Base-by-base conservation (phyloP, 2,888 invertebrate species). In the Aspidapion aeneum region DNA sequence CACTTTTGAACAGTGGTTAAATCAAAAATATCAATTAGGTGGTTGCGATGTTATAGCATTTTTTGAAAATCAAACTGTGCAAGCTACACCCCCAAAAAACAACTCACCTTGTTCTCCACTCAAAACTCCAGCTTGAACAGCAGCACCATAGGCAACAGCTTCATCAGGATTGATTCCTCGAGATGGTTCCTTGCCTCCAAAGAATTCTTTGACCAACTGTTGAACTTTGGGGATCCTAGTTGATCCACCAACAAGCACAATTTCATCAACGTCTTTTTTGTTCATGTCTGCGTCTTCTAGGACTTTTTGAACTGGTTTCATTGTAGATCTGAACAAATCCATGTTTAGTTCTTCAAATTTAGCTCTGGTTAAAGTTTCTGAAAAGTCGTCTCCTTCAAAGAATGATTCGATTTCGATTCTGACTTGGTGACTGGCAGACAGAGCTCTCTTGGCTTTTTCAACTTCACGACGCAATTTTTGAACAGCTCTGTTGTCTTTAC, bases 171-270 rank as follows among this genome's bases (percentile, higher is more conserved):
- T 98, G 80, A 98, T 97, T 71, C 98, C 98, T 75, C 97, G 88
- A 61, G 94, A 95, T 66, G 97, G 98, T 84, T 99, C 98, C 84
- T 98, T 98, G 72, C 98, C 98, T 71, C 92, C 91, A 82, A 99
- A 99, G 86, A 92, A 96, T 79, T 95, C 94, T 76, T 94, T 94
- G 16, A 95, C 94, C 72, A 94, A 80, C 78, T 94, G 93, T 78
- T 94, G 98, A 21, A 99, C 91, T 81, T 98, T 99, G 62, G 99
- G 99, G 74, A 99, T 99, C 85, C 99, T 91, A 16, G 99, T 99
- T 7, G 98, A 98, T 69, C 99, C 99, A 75, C 99, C 99, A 59
- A 99, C 99, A 59, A 99, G 85, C 1, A 99, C 98, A 75, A 99
- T 98, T 82, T 99, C 99, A 79, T 98, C 94, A 50, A 99, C 93